A percentile compares a stretch with the other conserved stretches of the same genome.
These are phyloP conservation scores for Opisthocomus hoazin DNA, from an alignment of 2,113 vertebrate genomes.

Conservation along the genomic window DNA sequence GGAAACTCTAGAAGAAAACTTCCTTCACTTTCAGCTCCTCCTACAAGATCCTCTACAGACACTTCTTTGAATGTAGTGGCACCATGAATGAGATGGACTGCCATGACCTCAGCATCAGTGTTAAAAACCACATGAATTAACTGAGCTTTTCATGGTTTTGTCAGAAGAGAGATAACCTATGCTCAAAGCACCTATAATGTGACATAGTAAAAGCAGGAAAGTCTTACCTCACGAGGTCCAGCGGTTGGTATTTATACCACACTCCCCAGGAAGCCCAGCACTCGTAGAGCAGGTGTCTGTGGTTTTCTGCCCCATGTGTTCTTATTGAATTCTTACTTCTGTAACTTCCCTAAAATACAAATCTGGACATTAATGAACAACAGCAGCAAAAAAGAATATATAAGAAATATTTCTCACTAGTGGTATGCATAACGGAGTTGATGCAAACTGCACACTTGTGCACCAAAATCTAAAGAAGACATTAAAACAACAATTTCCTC, in stretches of 20 bases:
- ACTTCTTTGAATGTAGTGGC: background rate
- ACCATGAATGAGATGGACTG: background rate
- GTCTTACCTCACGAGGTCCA: slow-evolving; percentile 88
- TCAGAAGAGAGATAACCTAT: background rate
- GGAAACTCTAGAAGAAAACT: background rate
- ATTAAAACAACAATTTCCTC: background rate
- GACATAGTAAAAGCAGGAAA: background rate
- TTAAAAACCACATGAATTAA: background rate
- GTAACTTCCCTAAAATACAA: slow-evolving; percentile 84
- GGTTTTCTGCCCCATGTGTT: slow-evolving; percentile 90
- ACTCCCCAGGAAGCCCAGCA: slow-evolving; percentile 94
- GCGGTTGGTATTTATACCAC: slow-evolving; percentile 96
- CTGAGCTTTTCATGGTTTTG: background rate
- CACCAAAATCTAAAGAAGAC: background rate
- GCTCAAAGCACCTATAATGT: background rate
- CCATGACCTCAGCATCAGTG: background rate
- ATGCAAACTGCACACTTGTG: background rate
- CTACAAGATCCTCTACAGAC: background rate
- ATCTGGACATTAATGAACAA: background rate
- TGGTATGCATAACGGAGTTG: background rate
- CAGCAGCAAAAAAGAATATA: background rate
- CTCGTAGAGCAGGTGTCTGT: slow-evolving; percentile 88
- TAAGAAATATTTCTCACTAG: background rate
- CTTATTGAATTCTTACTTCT: slow-evolving; percentile 90
- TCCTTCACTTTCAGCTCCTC: background rate